Evolutionary conservation across 2,113 vertebrate species (phyloP), one percentile per base, ranked within the genome.

Genomic region (Chaetodon auriga): DNA sequence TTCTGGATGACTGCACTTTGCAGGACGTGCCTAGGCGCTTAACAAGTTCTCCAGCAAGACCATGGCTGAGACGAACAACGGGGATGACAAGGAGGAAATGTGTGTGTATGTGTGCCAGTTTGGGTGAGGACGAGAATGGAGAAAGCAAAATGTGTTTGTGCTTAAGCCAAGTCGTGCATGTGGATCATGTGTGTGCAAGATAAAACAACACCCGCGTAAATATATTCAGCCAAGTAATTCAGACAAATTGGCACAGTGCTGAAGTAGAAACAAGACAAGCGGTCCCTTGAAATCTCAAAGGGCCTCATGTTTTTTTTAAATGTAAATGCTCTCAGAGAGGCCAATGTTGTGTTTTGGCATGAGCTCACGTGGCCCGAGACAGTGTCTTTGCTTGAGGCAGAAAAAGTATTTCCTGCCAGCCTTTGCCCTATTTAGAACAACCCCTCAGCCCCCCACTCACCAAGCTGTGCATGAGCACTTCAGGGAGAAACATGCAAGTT

Each of bases 401-500:
- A 86, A 71, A 77, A 84, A 81, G 75, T 43, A 61, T 63, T 61
- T 85, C 85, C 76, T 90, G 90, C 82, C 89, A 88, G 87, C 78
- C 76, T 72, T 90, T 76, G 90, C 78, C 82, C 88, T 86, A 90
- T 88, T 92, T 92, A 93, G 82, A 90, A 57, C 72, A 61, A 51
- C 55, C 68, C 81, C 61, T n/a, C 68, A 65, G 23, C 76, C 23
- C 79, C 80, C 36, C 14, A 11, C 74, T 68, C 73, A 12, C 81
- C 80, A 81, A 83, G 91, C 84, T 81, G 86, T 76, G 86, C 84
- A 64, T 48, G 79, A 89, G 45, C 87, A 88, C 92, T 81, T 92
- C 68, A 77, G 92, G 91, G 85, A 74, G 82, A 90, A 91, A 90
- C 78, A 75, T 78, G 63, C 48, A n/a, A 60, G 81, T 93, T 94